Evolutionary conservation across 23 tunicate species (phyloP).

Genomic region (Halocynthia roretzi): DNA sequence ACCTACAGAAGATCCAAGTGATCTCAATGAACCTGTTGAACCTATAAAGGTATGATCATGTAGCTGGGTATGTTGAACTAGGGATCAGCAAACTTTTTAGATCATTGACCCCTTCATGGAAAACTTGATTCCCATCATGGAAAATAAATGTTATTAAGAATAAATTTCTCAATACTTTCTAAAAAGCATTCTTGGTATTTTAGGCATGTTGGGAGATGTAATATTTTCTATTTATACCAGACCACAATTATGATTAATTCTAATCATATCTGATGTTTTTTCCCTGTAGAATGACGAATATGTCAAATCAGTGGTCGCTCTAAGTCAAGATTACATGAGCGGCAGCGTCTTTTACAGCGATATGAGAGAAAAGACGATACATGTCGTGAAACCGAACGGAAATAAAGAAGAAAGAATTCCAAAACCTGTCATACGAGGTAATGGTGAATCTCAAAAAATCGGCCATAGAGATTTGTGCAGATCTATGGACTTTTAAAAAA

Average conservation of each 20-base stretch:
- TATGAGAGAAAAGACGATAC: slow-evolving; percentile 30
- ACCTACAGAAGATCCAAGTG: slow-evolving; percentile 28
- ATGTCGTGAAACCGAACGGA: slow-evolving; percentile 26
- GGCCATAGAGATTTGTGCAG: background rate
- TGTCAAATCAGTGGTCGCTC: slow-evolving; percentile 43
- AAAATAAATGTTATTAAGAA: too few species aligned
- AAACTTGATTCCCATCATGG: too few species aligned
- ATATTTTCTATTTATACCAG: too few species aligned
- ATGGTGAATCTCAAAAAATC: slow-evolving; percentile 5
- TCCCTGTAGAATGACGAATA: background rate
- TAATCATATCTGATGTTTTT: too few species aligned
- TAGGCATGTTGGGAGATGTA: too few species aligned
- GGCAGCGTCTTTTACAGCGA: slow-evolving; percentile 70
- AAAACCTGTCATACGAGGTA: slow-evolving; percentile 17
- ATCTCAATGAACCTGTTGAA: slow-evolving; percentile 55
- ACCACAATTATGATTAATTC: too few species aligned
- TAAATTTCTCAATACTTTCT: too few species aligned
- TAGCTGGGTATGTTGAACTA: background rate
- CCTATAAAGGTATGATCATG: slow-evolving; percentile 38
- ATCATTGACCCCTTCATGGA: too few species aligned
- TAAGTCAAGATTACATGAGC: slow-evolving; percentile 50
- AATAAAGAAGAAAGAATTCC: slow-evolving; percentile 18
- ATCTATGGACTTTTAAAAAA: too few species aligned
- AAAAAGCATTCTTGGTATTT: too few species aligned
- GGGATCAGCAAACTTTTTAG: too few species aligned